Evolutionary conservation across 2,888 invertebrate genomes (phyloP).

Genomic region (Glyphotaelius pellucidus): DNA sequence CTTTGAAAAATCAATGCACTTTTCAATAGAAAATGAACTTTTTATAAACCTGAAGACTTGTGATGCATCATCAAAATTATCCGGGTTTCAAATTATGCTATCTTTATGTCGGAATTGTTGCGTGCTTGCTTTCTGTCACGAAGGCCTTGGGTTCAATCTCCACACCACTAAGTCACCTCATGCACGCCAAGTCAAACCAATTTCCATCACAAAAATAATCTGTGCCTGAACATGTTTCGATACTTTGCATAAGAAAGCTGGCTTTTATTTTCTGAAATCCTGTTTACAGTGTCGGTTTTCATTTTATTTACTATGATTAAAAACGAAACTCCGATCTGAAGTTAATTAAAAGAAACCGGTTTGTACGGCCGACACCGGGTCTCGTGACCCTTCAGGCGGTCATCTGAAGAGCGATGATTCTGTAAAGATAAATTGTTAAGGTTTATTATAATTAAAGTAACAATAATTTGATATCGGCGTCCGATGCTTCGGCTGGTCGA

Average conservation of each 20-base stretch:
- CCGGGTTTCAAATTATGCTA: neutral
- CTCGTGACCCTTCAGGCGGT: neutral
- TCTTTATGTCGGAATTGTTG: neutral
- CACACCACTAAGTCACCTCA: neutral
- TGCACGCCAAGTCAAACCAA: neutral
- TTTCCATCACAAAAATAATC: neutral
- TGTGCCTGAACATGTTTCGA: neutral
- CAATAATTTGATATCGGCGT: neutral
- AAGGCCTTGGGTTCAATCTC: neutral
- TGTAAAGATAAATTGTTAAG: slow-evolving; percentile 19
- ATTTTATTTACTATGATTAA: neutral
- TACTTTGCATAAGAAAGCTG: neutral
- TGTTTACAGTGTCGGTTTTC: neutral
- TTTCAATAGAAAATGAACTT: neutral
- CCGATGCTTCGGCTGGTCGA: neutral
- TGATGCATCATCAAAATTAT: neutral
- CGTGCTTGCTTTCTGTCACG: neutral
- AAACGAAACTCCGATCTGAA: neutral
- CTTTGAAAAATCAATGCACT: neutral
- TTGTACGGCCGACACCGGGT: neutral
- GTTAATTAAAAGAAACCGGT: neutral
- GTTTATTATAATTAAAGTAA: slow-evolving; percentile 16
- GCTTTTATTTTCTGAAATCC: neutral
- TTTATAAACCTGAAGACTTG: neutral
- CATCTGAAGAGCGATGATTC: slow-evolving; percentile 15